Percentiles rank a stretch among this genome's conserved stretches.
These are phyloP conservation scores for Octopus sinensis DNA, from an alignment of 1,140 invertebrate genomes.

Conservation along the genomic window DNA sequence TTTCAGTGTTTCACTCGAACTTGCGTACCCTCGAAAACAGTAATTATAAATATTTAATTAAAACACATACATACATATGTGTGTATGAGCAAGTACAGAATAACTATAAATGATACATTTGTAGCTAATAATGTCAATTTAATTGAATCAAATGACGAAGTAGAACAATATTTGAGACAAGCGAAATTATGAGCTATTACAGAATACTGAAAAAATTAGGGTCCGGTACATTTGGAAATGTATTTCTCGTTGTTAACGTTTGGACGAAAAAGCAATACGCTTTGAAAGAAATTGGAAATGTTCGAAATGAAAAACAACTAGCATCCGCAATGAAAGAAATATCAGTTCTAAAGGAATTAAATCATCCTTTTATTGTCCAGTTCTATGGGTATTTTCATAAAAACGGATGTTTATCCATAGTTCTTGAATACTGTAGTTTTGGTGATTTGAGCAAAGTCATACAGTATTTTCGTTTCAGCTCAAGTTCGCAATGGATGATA, in stretches of 20 bases:
- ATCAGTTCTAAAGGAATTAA: neutral
- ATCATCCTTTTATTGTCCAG: neutral
- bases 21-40: too few species aligned
- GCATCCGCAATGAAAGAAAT: neutral
- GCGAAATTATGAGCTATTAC: neutral
- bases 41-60: too few species aligned
- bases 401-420: slow-evolving; percentile 43
- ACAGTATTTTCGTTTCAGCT: neutral
- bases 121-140: too few species aligned
- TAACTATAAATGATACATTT: too few species aligned
- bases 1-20: too few species aligned
- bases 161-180: too few species aligned
- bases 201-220: neutral
- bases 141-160: too few species aligned
- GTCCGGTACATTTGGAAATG: neutral
- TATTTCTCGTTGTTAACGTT: neutral
- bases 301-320: neutral
- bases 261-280: neutral
- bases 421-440: slow-evolving; percentile 56
- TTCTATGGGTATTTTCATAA: neutral
- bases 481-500: neutral
- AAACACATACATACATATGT: too few species aligned
- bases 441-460: slow-evolving; percentile 53
- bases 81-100: too few species aligned
- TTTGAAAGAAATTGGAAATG: neutral